phyloP scores from a whole-genome alignment of 2,888 invertebrate species.

The Hypena proboscidalis region DNA sequence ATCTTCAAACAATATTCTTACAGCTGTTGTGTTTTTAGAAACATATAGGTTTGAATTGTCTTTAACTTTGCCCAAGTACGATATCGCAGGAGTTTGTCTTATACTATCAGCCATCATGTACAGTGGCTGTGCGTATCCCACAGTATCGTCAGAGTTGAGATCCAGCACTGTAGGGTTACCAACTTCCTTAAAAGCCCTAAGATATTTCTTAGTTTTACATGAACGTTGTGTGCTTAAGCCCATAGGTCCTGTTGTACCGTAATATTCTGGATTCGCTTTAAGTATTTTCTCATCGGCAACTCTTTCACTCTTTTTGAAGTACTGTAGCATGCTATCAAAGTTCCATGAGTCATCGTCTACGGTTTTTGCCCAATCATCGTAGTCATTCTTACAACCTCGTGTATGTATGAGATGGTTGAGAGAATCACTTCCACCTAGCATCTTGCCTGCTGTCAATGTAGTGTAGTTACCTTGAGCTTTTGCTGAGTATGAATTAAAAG shows the following conservation, averaged over 20 bases:
- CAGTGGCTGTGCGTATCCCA: slow-evolving; percentile 28
- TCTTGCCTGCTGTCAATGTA: slow-evolving; percentile 19
- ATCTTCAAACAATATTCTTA: slow-evolving; percentile 22
- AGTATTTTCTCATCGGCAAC: slow-evolving; percentile 14
- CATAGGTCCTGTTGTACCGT: slow-evolving; percentile 24
- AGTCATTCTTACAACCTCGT: slow-evolving; percentile 5
- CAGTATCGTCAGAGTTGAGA: slow-evolving; percentile 17
- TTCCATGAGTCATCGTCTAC: slow-evolving; percentile 13
- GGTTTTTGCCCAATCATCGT: slow-evolving; percentile 9
- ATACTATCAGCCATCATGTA: slow-evolving; percentile 8
- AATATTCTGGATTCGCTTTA: slow-evolving; percentile 4
- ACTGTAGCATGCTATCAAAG: slow-evolving; percentile 14
- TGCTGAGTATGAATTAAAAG: slow-evolving; percentile 9
- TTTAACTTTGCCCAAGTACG: slow-evolving; percentile 20
- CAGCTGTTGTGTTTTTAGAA: slow-evolving; percentile 22
- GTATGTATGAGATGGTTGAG: slow-evolving; percentile 18
- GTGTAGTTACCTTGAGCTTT: slow-evolving; percentile 13
- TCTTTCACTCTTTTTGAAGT: slow-evolving; percentile 22
- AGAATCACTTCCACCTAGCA: slow-evolving; percentile 20
- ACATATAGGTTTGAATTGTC: slow-evolving; percentile 24
- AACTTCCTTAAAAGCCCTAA: slow-evolving; percentile 24
- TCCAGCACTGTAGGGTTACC: slow-evolving; percentile 24
- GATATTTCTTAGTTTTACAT: slow-evolving; percentile 9
- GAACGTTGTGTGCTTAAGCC: slow-evolving; percentile 21
- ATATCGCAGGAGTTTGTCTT: slow-evolving; percentile 26